Evolutionary conservation across 2,113 vertebrate genomes (phyloP), one percentile per base, ranked within the genome.

Genomic region (Elephas maximus): DNA sequence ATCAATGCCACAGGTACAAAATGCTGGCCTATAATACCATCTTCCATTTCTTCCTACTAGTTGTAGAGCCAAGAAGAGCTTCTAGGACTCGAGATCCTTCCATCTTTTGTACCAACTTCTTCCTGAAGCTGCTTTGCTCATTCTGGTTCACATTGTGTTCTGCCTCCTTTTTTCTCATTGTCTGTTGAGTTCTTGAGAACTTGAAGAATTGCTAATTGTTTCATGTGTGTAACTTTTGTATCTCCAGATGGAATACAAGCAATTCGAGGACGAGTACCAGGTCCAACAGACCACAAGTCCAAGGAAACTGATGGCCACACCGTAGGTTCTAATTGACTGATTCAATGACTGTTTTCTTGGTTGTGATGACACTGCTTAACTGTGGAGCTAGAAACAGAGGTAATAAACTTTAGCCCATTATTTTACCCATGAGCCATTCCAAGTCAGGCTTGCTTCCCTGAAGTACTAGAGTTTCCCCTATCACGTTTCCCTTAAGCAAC

Each of bases 251-350:
- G 44, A 2, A 0, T 48, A 48, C 60, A 48, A 95, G 48, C 26
- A 48, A 62, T 80, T 21, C 37, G 93, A 85, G 48, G 65, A 78
- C 37, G 30, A 48, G 3, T 4, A 78, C 77, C 51, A 28, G 57
- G 84, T 83, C 83, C 89, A 79, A 81, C 41, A 17, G 86, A 63
- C 45, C 45, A 44, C 53, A 51, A 90, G 65, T 51, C 51, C 41
- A 65, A 88, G 65, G 33, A 63, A 78, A 60, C 44, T 30, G 41
- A 77, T 60, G 45, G 44, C 44, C 23, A 48, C 24, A 85, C 15
- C 81, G 33, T 73, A 86, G 80, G 51, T 89, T 60, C 90, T 77
- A 65, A 91, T 62, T 74, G 90, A 93, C 86, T 53, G 73, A 65
- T 18, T 81, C 57, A 90, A 44, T 69, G 33, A 73, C 9, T 87